phyloP scores from a whole-genome alignment of 1,140 invertebrate genomes.

The Bombus soroeensis region DNA sequence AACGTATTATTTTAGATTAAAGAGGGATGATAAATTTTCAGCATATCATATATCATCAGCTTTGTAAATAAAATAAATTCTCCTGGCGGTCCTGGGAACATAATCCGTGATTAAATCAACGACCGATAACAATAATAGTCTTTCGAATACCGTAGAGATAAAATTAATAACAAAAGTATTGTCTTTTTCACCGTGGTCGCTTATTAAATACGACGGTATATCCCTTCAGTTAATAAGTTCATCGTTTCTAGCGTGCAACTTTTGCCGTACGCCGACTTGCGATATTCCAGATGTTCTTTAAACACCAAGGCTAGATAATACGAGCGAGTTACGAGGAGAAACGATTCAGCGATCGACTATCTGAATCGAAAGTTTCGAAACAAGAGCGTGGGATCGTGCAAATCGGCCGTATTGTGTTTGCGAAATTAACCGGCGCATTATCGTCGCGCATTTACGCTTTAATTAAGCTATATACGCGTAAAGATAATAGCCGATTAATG shows the following conservation, averaged over 20 bases:
- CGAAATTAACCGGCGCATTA: conserved; percentile 5
- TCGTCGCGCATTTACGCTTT: neutral
- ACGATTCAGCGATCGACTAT: neutral
- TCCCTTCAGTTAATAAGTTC: too few relatives aligned
- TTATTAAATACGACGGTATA: neutral
- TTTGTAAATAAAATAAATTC: conserved; percentile 17
- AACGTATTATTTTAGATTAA: conserved; percentile 14
- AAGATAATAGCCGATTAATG: conserved; percentile 32
- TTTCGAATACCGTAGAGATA: neutral
- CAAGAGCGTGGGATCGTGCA: neutral
- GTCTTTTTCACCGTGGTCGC: neutral
- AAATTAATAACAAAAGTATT: conserved; percentile 9
- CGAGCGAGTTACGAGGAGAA: neutral
- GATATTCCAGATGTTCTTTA: neutral
- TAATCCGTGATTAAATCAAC: conserved; percentile 1
- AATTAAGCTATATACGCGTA: neutral
- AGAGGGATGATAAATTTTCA: neutral
- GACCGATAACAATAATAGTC: neutral
- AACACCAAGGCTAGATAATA: neutral
- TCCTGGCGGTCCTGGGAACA: neutral
- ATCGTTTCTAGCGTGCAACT: too few relatives aligned
- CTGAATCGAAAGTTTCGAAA: conserved; percentile 7
- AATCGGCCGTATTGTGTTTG: neutral
- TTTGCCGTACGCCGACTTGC: too few relatives aligned
- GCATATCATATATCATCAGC: neutral